Base-by-base conservation (phyloP, 2,888 invertebrate species). In the Hermodice carunculata region DNA sequence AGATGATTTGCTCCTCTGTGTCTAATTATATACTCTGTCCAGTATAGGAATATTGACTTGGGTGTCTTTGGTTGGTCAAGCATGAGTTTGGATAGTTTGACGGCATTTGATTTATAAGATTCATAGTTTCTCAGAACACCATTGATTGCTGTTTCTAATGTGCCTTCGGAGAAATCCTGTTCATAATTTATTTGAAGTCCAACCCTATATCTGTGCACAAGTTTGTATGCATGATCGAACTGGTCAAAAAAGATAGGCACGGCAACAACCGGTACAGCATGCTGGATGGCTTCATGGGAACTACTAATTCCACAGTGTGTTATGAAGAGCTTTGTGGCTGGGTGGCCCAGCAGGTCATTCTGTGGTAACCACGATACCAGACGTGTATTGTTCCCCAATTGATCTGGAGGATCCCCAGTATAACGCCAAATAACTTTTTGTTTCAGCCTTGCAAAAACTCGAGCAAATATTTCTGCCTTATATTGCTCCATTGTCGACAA, bases 271-370 rank as follows among this genome's bases (percentile, higher is more conserved):
- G 60, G 60, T 11, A 60, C 43, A 8, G 49, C 51, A 29, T 52
- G 24, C n/a, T 40, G 37, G 43, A 42, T 42, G 3, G 51, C 22
- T 32, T 60, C 60, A 43, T 52, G 52, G 6, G 60, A 52, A 19
- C 60, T 52, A 5, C 51, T 34, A 28, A 60, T 60, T 17, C 60
- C 60, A 60, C 60, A 60, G 43, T 60, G 51, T 19, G 60, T 60
- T 26, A 60, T 60, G 43, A 60, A 60, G 3, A 60, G 60, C n/a
- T 28, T 49, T 17, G 37, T 49, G 24, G 17, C 42, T 8, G 60
- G 51, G 31, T 60, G 40, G 22, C 51, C 60, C 8, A 60, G 44
- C 6, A 60, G 14, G 24, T 60, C 52, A 29, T 60, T 60, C 22
- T 60, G 60, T 11, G 60, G 60, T 31, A 52, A 19, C 60, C 60